Evolutionary conservation across 2,797 vertebrate species (phyloP), one percentile per base, ranked within the genome.

Genomic region (Pampus argenteus): DNA sequence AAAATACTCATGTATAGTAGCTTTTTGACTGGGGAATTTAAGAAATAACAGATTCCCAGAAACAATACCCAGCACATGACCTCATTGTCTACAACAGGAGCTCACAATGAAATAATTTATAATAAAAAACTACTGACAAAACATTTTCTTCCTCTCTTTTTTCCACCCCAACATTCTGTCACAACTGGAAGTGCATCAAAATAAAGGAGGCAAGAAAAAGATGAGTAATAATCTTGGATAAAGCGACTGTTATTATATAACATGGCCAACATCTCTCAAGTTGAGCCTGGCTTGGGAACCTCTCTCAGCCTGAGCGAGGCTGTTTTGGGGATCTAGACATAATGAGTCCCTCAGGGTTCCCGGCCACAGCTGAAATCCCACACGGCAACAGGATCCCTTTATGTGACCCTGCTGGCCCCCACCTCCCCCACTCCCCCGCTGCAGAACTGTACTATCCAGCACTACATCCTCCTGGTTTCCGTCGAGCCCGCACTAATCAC

Each of bases 321-420:
- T 72, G 60, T 76, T 74, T 80, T 72, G 66, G 61, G 80, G 64
- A 68, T 71, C 56, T 63, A 2, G 3, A 31, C 58, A 69, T 78
- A 81, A 86, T 4, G 48, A 79, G 67, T 79, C 81, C 81, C 82
- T 51, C 45, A 58, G 78, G 78, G 63, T 76, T 71, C 40, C 75
- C 64, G 50, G 71, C 59, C 44, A 18, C 74, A 63, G 77, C 74
- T 83, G 70, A 82, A 85, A 78, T 86, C 80, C 82, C 64, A 62
- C 76, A 67, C 38, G 42, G 73, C 66, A 84, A 73, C 73, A 74
- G 56, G 81, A 81, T 77, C 81, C 69, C 70, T 70, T 29, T 36
- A 48, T 64, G 69, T 62, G 61, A 84, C 65, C 36, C 57, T 28
- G 52, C 49, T 3, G 28, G 10, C 31, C 67, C 76, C 17, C n/a